A percentile compares a stretch with the other conserved stretches of the same genome.
Conservation (phyloP, 2,113 vertebrate genomes). For the Melanostigma gelatinosum region DNA sequence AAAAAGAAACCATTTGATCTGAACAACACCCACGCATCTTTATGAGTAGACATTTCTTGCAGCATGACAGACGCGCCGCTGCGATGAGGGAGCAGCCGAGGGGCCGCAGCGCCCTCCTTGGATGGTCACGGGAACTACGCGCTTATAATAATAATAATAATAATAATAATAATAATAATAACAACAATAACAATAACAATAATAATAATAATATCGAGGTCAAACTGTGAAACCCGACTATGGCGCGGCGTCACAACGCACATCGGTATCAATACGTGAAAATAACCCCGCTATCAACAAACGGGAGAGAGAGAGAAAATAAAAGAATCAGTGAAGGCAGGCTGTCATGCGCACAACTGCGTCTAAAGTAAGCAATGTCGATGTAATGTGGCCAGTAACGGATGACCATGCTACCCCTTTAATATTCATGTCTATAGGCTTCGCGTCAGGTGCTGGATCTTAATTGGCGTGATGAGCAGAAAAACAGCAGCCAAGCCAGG, state of each 20-base stretch:
- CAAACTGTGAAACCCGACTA: background rate
- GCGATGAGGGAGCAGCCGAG: constrained; percentile 44
- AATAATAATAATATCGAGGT: background rate
- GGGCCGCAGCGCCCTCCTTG: constrained; percentile 75
- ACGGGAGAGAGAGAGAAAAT: background rate
- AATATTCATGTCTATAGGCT: background rate
- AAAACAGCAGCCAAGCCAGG: background rate
- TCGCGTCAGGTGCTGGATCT: constrained; percentile 10
- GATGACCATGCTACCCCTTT: background rate
- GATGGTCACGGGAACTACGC: background rate
- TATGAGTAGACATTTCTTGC: constrained; percentile 21
- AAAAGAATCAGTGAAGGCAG: background rate
- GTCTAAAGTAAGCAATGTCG: constrained; percentile 28
- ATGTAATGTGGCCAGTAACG: constrained; percentile 30
- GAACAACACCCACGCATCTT: background rate
- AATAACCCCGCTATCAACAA: background rate
- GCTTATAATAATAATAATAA: background rate
- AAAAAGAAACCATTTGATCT: background rate
- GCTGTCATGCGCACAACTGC: constrained; percentile 46
- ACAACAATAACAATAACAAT: background rate
- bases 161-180: background rate
- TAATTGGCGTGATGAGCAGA: constrained; percentile 6
- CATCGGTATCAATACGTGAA: background rate
- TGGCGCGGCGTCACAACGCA: background rate
- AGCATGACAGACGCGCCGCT: background rate